Base-by-base conservation (phyloP, 2,888 invertebrate genomes). In the Stenotaenia linearis region DNA sequence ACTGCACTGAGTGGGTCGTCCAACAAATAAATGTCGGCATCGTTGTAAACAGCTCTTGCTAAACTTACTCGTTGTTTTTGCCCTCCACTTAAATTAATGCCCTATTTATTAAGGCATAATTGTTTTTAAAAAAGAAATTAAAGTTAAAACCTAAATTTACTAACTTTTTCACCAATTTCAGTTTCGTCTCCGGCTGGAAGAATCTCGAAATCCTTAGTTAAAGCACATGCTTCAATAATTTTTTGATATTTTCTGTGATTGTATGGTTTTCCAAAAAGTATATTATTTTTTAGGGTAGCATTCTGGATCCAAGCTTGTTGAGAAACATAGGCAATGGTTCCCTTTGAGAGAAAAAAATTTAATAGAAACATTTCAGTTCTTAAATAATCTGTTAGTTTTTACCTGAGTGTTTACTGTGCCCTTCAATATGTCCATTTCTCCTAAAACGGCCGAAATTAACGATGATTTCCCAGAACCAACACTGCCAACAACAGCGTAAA, bases 11-110 rank as follows among this genome's bases (percentile, higher is more conserved):
- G 85, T 1, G 89, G 89, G 83, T 90, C 90, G 83, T 90, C 90
- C 56, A 90, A 83, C 1, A 90, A 84, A 82, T 88, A 88, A 69
- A 90, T 84, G 80, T 87, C 87, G 4, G 85, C 78, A 69, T 85
- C 83, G 45, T 84, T 83, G 81, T 87, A 87, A n/a, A 87, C 85
- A 1, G 87, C 87, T 32, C 87, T 82, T 2, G 87, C 87, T 78
- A 88, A 82, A 79, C 85, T 85, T 18, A 87, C 85, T 69, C 87
- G 81, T 83, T 87, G 87, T 81, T 87, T 87, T 84, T 87, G 87
- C 15, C 87, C 87, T 25, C 87, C 87, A 80, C 85, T 85, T 82
- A 95, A 86, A 85, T 93, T 93, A 81, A 93, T 92, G 86, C 94
- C 95, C 81, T 88, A 81, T 5, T n/a, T 4, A 50, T 18, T 4